Evolutionary conservation across 2,797 vertebrate genomes (phyloP).

Genomic region (Darevskia nairensis): DNA sequence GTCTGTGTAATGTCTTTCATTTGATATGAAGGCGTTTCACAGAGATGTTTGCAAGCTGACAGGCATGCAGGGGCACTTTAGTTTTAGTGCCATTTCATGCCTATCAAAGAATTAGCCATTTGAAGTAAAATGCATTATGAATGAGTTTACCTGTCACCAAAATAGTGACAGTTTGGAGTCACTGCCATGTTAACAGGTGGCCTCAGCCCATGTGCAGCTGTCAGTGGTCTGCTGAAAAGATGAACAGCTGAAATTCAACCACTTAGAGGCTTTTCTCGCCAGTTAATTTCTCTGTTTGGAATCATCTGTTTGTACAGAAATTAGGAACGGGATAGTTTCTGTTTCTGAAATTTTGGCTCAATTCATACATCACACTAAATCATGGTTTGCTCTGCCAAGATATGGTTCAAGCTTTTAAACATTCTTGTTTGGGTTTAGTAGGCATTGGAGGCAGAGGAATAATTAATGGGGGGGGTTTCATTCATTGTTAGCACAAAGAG

Average conservation of each 20-base stretch:
- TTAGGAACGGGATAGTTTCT: conserved; percentile 44
- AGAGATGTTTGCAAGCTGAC: conserved; percentile 41
- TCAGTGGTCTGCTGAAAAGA: conserved; percentile 35
- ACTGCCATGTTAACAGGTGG: conserved; percentile 58
- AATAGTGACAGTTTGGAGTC: conserved; percentile 33
- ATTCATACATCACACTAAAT: not conserved
- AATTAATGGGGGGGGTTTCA: not conserved
- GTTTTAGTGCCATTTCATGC: not conserved
- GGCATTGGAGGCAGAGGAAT: not conserved
- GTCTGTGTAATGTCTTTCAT: conserved; percentile 38
- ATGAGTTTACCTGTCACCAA: conserved; percentile 48
- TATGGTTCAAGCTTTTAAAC: too few relatives aligned
- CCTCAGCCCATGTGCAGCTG: conserved; percentile 65
- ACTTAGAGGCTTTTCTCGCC: conserved; percentile 47
- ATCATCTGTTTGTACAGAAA: conserved; percentile 37
- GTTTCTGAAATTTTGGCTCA: conserved; percentile 17
- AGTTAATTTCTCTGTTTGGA: conserved; percentile 10
- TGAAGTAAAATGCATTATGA: conserved; percentile 15
- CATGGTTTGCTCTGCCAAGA: too few relatives aligned
- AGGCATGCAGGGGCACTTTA: not conserved
- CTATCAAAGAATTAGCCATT: not conserved
- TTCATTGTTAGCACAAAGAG: not conserved
- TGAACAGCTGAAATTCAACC: conserved; percentile 70
- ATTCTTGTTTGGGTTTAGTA: not conserved
- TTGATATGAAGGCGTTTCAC: conserved; percentile 21